These are phyloP conservation scores for Ceratoteleas bidentatus DNA, from an alignment of 1,140 invertebrate species.

Conservation along the genomic window DNA sequence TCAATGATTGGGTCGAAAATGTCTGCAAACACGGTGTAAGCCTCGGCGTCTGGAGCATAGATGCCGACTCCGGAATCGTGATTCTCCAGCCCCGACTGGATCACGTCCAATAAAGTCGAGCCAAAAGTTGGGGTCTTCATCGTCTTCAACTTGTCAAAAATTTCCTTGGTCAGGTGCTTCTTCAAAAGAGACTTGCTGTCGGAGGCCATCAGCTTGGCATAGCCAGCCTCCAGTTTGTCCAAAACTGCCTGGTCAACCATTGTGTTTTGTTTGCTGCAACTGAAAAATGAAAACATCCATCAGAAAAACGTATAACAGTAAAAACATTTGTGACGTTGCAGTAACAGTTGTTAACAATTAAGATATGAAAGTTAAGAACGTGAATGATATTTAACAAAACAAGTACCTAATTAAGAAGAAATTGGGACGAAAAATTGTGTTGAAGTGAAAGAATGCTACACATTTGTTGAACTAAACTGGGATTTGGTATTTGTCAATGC, in stretches of 20 bases:
- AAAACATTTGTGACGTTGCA: too few relatives aligned
- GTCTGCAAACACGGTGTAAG: constrained; percentile 94
- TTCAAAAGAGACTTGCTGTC: constrained; percentile 97
- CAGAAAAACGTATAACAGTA: background rate
- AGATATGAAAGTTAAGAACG: too few relatives aligned
- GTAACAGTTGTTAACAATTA: too few relatives aligned
- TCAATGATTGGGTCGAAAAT: constrained; percentile 98
- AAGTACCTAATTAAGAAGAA: too few relatives aligned
- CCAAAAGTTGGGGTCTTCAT: constrained; percentile 93
- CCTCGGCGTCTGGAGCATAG: constrained; percentile 96
- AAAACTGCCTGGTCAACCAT: constrained; percentile 94
- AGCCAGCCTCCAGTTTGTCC: constrained; percentile 95
- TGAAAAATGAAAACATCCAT: constrained; percentile 72
- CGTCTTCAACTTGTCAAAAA: constrained; percentile 94
- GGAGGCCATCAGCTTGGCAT: constrained; percentile 91
- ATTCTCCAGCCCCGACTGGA: constrained; percentile 95
- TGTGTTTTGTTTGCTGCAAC: constrained; percentile 85
- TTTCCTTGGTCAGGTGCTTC: constrained; percentile 94
- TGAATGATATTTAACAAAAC: too few relatives aligned
- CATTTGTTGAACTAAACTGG: too few relatives aligned
- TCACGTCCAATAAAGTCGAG: constrained; percentile 93
- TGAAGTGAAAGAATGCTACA: too few relatives aligned
- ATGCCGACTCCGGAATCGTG: constrained; percentile 95
- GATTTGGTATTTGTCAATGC: too few relatives aligned
- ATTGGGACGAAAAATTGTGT: too few relatives aligned